Percentiles rank a stretch among this genome's conserved stretches.
These are phyloP conservation scores for Bradynema listronoti DNA, from an alignment of 1,140 invertebrate genomes.

Conservation along the genomic window DNA sequence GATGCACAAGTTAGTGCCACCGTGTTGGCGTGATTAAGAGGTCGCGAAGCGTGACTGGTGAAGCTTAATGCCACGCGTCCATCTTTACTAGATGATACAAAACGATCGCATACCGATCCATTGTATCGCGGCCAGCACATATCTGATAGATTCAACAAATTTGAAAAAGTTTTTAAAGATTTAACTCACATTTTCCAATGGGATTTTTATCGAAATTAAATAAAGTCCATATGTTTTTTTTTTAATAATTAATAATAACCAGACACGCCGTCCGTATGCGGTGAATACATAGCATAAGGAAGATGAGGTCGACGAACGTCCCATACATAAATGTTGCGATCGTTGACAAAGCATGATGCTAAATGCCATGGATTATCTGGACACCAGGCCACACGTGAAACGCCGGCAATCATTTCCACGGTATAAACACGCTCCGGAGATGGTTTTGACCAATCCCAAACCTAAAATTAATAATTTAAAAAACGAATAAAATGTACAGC, in stretches of 20 bases:
- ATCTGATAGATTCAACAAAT: slow-evolving; percentile 9
- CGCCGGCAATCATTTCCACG: slow-evolving; percentile 33
- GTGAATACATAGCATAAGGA: slow-evolving; percentile 24
- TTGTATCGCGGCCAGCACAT: slow-evolving; percentile 25
- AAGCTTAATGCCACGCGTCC: slow-evolving; percentile 26
- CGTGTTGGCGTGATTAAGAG: slow-evolving; percentile 24
- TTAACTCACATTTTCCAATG: too few relatives aligned
- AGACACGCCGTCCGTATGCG: slow-evolving; percentile 18
- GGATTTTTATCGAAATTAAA: slow-evolving; percentile 13
- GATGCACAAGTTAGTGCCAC: slow-evolving; percentile 19
- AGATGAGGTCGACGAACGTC: slow-evolving; percentile 36
- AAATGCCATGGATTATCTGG: slow-evolving; percentile 26
- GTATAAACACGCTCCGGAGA: slow-evolving; percentile 28
- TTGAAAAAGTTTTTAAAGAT: neutral
- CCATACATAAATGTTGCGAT: slow-evolving; percentile 34
- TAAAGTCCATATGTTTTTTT: neutral
- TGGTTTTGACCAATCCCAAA: slow-evolving; percentile 38
- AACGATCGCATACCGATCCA: slow-evolving; percentile 24
- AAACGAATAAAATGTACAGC: neutral
- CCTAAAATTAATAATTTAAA: slow-evolving; percentile 18
- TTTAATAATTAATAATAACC: slow-evolving; percentile 13
- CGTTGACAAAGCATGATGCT: slow-evolving; percentile 17
- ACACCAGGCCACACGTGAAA: slow-evolving; percentile 38
- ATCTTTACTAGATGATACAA: slow-evolving; percentile 42
- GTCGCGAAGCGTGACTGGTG: slow-evolving; percentile 15